Percentiles rank a stretch among this genome's conserved stretches.
phyloP scores from a whole-genome alignment of 2,113 vertebrate species.

The Alligator mississippiensis region DNA sequence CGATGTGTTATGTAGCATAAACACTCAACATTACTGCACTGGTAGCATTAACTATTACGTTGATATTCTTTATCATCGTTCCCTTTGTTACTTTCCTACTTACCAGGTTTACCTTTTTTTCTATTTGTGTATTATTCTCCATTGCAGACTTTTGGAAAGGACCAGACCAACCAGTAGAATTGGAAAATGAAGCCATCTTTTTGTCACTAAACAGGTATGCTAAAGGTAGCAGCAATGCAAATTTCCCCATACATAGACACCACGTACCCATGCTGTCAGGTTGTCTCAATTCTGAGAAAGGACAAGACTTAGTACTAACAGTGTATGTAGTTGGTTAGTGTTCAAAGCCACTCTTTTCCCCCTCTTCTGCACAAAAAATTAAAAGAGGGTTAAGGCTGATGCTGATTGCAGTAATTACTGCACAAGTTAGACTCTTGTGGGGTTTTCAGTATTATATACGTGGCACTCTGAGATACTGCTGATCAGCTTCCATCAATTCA shows the following conservation, averaged over 20 bases:
- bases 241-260: background rate
- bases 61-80: background rate
- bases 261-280: background rate
- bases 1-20: background rate
- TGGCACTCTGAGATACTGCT: background rate
- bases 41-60: slow-evolving; percentile 10
- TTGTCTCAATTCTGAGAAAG: background rate
- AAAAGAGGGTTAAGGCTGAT: background rate
- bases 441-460: slow-evolving; percentile 7
- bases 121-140: background rate
- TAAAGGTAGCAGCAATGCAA: background rate
- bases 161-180: background rate
- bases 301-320: background rate
- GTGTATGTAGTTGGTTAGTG: background rate
- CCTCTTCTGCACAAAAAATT: background rate
- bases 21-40: accelerated
- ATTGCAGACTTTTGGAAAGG: slow-evolving; percentile 35
- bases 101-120: background rate
- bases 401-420: background rate
- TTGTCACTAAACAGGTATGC: background rate
- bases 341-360: background rate
- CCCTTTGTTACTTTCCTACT: background rate
- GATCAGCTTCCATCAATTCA: background rate
- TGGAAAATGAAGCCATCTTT: background rate
- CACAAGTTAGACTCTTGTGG: background rate